Evolutionary conservation across 2,797 vertebrate species (phyloP).

Genomic region (Masticophis lateralis): DNA sequence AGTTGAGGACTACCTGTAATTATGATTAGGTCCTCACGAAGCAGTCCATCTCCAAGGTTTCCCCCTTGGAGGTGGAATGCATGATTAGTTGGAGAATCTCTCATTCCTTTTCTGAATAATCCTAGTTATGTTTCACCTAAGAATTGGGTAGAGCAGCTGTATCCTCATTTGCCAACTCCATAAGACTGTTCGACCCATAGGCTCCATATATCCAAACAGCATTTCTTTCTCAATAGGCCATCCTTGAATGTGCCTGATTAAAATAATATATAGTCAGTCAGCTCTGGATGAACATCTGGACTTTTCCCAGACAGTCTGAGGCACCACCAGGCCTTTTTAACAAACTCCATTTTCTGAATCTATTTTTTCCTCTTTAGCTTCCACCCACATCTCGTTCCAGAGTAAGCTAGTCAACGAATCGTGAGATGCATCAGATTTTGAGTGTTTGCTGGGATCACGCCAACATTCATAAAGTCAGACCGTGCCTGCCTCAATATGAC

Average conservation of each 20-base stretch:
- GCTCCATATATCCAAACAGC: background rate
- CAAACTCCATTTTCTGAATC: background rate
- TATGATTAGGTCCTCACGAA: background rate
- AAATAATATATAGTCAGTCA: background rate
- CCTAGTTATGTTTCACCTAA: background rate
- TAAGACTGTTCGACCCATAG: background rate
- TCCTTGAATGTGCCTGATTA: background rate
- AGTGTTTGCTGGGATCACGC: slow-evolving; percentile 67
- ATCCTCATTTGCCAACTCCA: background rate
- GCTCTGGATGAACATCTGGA: background rate
- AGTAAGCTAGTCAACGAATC: slow-evolving; percentile 51
- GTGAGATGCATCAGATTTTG: slow-evolving; percentile 48
- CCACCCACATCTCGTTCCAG: slow-evolving; percentile 29
- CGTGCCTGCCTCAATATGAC: slow-evolving; percentile 59
- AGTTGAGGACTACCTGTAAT: background rate
- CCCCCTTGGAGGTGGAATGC: background rate
- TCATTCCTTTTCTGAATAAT: background rate
- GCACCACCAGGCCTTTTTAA: background rate
- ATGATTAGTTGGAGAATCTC: background rate
- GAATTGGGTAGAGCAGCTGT: background rate
- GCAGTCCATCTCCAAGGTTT: background rate
- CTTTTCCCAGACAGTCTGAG: background rate
- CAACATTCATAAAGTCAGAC: slow-evolving; percentile 66
- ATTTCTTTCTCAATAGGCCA: too few species aligned
- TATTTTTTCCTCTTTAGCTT: slow-evolving; percentile 39